Evolutionary conservation across 2,888 invertebrate genomes (phyloP), one percentile per base, ranked within the genome.

Genomic region (Polymixis lichenea): DNA sequence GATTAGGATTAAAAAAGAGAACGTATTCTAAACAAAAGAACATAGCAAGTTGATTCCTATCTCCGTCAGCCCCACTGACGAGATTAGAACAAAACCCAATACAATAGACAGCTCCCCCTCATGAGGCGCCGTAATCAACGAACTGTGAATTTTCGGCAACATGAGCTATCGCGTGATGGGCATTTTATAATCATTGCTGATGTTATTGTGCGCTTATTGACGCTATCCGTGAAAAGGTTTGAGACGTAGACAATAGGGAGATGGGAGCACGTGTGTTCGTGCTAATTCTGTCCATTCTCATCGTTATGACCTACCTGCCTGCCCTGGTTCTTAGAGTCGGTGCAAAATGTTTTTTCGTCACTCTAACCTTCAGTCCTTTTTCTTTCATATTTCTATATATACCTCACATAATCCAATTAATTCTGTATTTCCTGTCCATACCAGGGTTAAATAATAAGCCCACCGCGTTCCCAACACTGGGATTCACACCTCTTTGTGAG

Each of bases 111-210:
- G 46, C 28, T 22, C 76, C 81, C 81, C 78, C 67, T 75, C 66
- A 19, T 15, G 43, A 73, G 55, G 61, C 61, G 82, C 49, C 53
- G 75, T 67, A 46, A 38, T 51, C 68, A 79, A 32, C 76, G 43
- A 51, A 76, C 68, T 79, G 78, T 82, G 61, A 82, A 79, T 76
- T 76, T 78, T 79, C 56, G 77, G 32, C 43, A 53, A 75, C 22
- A 61, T 22, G 17, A 25, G 60, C 43, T 67, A 60, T 51, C 38
- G 9, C 28, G n/a, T 56, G 76, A 79, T 46, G 62, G 32, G 3
- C 61, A 62, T 68, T 53, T 81, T 75, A 56, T 81, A 51, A 62
- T 74, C 38, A 46, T 15, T 58, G 13, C 15, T 64, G 77, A 51
- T 51, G 62, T 51, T 72, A 62, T 72, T 64, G 43, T 73, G 17